Evolutionary conservation across 2,797 vertebrate genomes (phyloP), one percentile per base, ranked within the genome.

Genomic region (Helarctos malayanus): DNA sequence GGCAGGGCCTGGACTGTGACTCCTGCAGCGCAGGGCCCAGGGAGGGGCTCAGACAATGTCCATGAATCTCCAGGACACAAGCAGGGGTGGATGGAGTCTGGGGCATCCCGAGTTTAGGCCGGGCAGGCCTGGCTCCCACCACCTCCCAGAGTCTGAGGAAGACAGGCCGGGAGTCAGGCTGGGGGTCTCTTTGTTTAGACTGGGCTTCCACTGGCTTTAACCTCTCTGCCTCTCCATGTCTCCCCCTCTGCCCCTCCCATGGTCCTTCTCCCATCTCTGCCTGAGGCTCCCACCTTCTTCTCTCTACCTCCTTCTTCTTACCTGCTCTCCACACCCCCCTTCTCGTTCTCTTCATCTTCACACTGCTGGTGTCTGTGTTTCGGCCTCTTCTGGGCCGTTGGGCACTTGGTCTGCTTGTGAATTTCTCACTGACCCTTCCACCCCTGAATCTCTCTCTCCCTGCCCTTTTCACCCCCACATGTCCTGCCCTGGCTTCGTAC

Each of bases 171-270:
- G 56, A 71, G 32, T 1, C 3, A 25, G 56, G 69, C 0, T 1
- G 45, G 27, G 1, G 0, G 3, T 23, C 54, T 11, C 11, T 52
- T 69, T 54, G 14, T 79, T 32, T 57, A 89, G 61, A 54, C 52
- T 12, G 59, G 71, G 49, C 47, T 83, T 52, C 59, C 93, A 75
- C 27, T 54, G 9, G 63, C 78, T 89, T 96, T 97, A 96, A 95
- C 83, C 61, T 96, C n/a, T 98, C 32, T 87, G 78, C 61, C 16
- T 94, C 84, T 91, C 27, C 14, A 4, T 59, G 38, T 95, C 29
- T 86, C 71, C 47, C 63, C 73, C 87, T 76, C 49, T 45, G 41
- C 54, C 25, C 47, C 5, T 45, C 87, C 63, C 45, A 3, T 78
- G n/a, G 2, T 1, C 69, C 49, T 63, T 57, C 2, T 29, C 32